These are phyloP conservation scores for Polyploca ridens DNA, from an alignment of 2,888 invertebrate genomes.

Conservation along the genomic window DNA sequence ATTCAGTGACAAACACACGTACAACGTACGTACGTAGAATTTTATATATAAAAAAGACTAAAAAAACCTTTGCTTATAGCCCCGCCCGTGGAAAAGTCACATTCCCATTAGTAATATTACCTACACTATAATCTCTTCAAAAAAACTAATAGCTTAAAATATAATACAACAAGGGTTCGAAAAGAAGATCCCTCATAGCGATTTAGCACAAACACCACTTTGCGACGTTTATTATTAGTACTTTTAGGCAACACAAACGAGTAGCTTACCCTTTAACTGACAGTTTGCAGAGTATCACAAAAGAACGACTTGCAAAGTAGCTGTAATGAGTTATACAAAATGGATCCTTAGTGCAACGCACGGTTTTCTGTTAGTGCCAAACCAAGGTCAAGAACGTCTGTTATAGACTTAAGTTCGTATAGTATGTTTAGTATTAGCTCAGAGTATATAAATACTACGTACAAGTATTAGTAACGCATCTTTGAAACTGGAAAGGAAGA, in stretches of 20 bases:
- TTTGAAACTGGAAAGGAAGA: background rate
- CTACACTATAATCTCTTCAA: too few relatives aligned
- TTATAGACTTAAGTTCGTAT: slow-evolving; percentile 27
- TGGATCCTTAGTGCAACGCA: slow-evolving; percentile 24
- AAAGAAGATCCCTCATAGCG: background rate
- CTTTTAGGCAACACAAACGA: background rate
- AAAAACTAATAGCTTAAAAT: too few relatives aligned
- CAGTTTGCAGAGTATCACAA: background rate
- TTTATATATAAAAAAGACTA: too few relatives aligned
- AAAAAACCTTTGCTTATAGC: too few relatives aligned
- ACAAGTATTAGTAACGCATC: slow-evolving; percentile 18
- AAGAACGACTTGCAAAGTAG: slow-evolving; percentile 35
- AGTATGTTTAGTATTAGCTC: slow-evolving; percentile 25
- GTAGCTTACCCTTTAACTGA: slow-evolving; percentile 3
- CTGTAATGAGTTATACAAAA: slow-evolving; percentile 21
- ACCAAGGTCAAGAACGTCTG: slow-evolving; percentile 30
- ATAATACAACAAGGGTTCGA: background rate
- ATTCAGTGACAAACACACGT: too few relatives aligned
- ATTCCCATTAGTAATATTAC: too few relatives aligned
- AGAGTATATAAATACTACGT: too few relatives aligned
- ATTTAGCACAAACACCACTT: background rate
- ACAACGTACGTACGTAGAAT: too few relatives aligned
- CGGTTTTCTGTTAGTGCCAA: slow-evolving; percentile 15
- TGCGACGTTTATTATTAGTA: background rate
- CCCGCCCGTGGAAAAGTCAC: too few relatives aligned